Evolutionary conservation across 2,797 vertebrate genomes (phyloP).

Genomic region (Chelon auratus): DNA sequence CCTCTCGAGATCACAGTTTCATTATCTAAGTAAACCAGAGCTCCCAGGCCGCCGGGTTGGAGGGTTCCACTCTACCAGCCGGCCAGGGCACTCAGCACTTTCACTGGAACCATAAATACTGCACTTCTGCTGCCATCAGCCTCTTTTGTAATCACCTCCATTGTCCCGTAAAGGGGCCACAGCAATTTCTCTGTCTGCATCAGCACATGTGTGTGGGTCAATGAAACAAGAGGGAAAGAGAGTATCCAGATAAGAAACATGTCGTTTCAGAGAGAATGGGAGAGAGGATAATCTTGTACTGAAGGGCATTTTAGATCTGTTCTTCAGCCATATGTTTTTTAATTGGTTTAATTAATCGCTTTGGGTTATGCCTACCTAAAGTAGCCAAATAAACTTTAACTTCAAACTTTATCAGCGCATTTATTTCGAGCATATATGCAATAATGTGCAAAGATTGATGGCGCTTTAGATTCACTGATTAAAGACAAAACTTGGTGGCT

Average conservation of each 20-base stretch:
- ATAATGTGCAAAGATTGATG: background rate
- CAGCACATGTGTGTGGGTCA: conserved; percentile 63
- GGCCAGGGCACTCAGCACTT: conserved; percentile 53
- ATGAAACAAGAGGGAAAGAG: conserved; percentile 47
- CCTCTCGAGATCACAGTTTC: conserved; percentile 40
- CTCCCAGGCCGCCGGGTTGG: conserved; percentile 39
- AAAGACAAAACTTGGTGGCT: background rate
- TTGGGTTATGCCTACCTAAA: background rate
- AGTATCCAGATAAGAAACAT: conserved; percentile 51
- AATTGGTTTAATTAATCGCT: conserved; percentile 1
- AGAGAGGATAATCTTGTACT: conserved; percentile 1
- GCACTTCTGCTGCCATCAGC: conserved; percentile 79
- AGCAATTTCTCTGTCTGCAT: conserved; percentile 67
- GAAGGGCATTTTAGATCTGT: conserved; percentile 16
- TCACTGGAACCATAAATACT: conserved; percentile 70
- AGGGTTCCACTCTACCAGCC: conserved; percentile 46
- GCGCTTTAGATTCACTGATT: background rate
- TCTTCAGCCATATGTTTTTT: background rate
- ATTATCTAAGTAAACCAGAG: conserved; percentile 63
- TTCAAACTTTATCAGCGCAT: no score
- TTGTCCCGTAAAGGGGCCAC: conserved; percentile 70
- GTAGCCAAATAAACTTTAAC: background rate
- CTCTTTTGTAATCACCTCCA: conserved; percentile 72
- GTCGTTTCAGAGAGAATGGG: conserved; percentile 14
- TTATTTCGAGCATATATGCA: no score